Base-by-base conservation (phyloP, 2,113 vertebrate genomes). In the Acinonyx jubatus region DNA sequence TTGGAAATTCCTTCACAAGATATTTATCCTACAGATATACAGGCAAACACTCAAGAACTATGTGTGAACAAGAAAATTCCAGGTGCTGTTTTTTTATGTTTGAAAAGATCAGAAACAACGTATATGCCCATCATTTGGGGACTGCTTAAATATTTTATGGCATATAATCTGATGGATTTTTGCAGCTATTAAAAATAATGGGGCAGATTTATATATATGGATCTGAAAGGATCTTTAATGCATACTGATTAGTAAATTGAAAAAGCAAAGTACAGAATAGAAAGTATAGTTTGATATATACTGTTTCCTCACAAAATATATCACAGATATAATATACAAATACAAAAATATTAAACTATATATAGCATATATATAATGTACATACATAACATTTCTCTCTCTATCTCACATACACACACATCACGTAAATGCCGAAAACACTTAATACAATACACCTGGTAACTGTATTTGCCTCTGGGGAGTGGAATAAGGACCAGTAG, bases 211-310 rank as follows among this genome's bases (percentile, higher is more conserved):
- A 45, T 23, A 82, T 78, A 13, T 16, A 81, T 36, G 3, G 5
- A 52, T 81, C 91, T 92, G 18, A 76, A 96, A 81, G 10, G 7
- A 66, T 80, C n/a, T 79, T 97, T 12, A 88, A 84, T 74, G 38
- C 11, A 45, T 38, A n/a, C 23, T 94, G 23, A 0, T 78, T 91
- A 69, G n/a, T 61, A 87, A 69, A 85, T 31, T 36, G 41, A 91
- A 76, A 90, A 74, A 12, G 7, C 0, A 50, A 78, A 63, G 9
- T 15, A 41, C 5, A 73, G 4, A 87, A 41, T 18, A 93, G 5
- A 68, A 15, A 81, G 8, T 27, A 5, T 9, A 65, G 23, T 38
- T 5, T 89, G 73, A 83, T 38, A 41, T 69, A 52, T 29, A 48
- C 9, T 52, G 6, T 91, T 97, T 95, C n/a, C 18, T 79, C 57